Evolutionary conservation across 2,113 vertebrate species (phyloP), one percentile per base, ranked within the genome.

Genomic region (Pycnonotus jocosus): DNA sequence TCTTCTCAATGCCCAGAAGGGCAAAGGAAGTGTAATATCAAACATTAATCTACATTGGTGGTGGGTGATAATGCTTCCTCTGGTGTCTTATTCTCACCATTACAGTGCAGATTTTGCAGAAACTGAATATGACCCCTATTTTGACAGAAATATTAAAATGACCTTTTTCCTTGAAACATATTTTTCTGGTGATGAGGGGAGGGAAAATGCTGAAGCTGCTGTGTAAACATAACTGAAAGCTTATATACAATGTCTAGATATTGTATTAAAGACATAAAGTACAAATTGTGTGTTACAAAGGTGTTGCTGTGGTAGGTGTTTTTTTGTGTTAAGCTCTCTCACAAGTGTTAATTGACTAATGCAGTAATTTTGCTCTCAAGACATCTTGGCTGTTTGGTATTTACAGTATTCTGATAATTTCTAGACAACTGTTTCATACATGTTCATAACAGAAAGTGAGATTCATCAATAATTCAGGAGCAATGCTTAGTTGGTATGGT

Each of bases 381-480:
- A 12, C 10, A 64, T 12, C 37, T 50, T 60, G 25, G 24, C 23
- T 86, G 19, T 31, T 60, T 9, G 28, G 15, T 35, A 77, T 40
- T 66, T 31, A 10, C 19, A 42, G 10, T 53, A 57, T 77, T 73
- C 27, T 73, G 37, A 70, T 88, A 3, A 64, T 60, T 79, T 33
- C 51, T 69, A 90, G 61, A 33, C 47, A n/a, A 42, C 25, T 51
- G 14, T 23, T 84, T 80, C 25, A 1, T 70, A 37, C 33, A 25
- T 19, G 10, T 69, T 89, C 40, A 21, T 7, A 65, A 48, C 23
- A n/a, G 64, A 48, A 53, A 77, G 47, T 1, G 3, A 50, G 3
- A 50, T 68, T 84, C 37, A 68, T 93, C 73, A 94, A 54, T 92
- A 94, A 94, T 92, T 96, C 89, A 96, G 76, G 33, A 42, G 2